Evolutionary conservation across 2,113 vertebrate species (phyloP).

Genomic region (Ochotona curzoniae): DNA sequence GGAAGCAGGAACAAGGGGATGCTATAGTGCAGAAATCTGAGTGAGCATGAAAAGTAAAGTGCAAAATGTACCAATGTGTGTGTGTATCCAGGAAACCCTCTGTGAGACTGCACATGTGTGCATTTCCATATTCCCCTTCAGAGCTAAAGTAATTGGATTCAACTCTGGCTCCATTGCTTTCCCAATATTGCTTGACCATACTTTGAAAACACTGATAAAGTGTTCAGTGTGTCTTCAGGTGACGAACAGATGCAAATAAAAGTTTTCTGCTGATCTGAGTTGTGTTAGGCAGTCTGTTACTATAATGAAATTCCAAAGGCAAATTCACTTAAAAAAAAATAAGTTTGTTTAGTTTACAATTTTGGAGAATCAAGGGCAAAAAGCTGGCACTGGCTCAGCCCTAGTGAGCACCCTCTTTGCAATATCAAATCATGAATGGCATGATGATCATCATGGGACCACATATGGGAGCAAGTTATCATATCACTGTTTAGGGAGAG

Average conservation of each 20-base stretch:
- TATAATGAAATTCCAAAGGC: too few relatives aligned
- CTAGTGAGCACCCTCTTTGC: too few relatives aligned
- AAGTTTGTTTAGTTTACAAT: too few relatives aligned
- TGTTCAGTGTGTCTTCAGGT: background rate
- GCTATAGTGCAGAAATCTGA: background rate
- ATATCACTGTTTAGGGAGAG: too few relatives aligned
- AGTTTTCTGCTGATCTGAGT: background rate
- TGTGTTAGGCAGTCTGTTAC: background rate
- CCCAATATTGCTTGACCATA: background rate
- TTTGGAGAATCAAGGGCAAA: too few relatives aligned
- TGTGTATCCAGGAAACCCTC: background rate
- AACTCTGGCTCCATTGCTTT: background rate
- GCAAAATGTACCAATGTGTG: background rate
- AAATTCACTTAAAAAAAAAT: too few relatives aligned
- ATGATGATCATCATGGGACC: too few relatives aligned
- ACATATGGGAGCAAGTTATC: too few relatives aligned
- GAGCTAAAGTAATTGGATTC: background rate
- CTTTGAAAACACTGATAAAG: constrained; percentile 7
- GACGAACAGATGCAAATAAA: background rate
- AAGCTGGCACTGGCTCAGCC: too few relatives aligned
- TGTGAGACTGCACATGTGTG: background rate
- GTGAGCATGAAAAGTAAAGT: background rate
- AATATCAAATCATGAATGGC: too few relatives aligned
- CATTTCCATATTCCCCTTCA: fast-evolving
- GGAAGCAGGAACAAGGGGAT: background rate